Percentiles rank a stretch among this genome's conserved stretches.
Evolutionary conservation across 92 coral and sea anemone genomes (phyloP).

Genomic region (Palythoa caribaeorum): DNA sequence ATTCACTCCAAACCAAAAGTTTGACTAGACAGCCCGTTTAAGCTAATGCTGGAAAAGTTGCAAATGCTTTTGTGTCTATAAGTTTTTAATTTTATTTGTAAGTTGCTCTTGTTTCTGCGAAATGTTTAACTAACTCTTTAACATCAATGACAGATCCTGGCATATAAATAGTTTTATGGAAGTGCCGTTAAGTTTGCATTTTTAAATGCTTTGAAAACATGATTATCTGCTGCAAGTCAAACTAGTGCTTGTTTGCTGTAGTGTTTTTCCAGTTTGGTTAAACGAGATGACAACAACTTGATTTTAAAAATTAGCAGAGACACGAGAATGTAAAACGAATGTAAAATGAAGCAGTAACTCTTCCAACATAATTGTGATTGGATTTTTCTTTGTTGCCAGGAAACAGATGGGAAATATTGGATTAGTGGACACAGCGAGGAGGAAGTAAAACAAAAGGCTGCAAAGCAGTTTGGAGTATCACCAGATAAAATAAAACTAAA

Average conservation of each 20-base stretch:
- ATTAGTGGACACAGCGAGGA: constrained; percentile 96
- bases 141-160: too few species aligned
- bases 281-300: too few species aligned
- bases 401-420: constrained; percentile 96
- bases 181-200: too few species aligned
- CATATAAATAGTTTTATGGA: neutral
- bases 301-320: neutral
- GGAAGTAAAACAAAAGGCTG: constrained; percentile 90
- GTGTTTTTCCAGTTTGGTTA: too few species aligned
- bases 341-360: neutral
- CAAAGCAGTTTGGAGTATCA: constrained; percentile 90
- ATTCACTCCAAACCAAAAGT: too few species aligned
- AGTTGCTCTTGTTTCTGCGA: too few species aligned
- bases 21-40: too few species aligned
- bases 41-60: too few species aligned
- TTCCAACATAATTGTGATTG: neutral
- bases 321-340: neutral
- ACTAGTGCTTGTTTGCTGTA: neutral
- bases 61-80: too few species aligned
- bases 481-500: constrained; percentile 84
- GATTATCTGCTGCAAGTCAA: neutral
- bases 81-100: too few species aligned
- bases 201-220: neutral
- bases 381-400: constrained; percentile 66
- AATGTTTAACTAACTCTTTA: too few species aligned